Evolutionary conservation across 1,140 invertebrate species (phyloP), one percentile per base, ranked within the genome.

Genomic region (Panonychus citri): DNA sequence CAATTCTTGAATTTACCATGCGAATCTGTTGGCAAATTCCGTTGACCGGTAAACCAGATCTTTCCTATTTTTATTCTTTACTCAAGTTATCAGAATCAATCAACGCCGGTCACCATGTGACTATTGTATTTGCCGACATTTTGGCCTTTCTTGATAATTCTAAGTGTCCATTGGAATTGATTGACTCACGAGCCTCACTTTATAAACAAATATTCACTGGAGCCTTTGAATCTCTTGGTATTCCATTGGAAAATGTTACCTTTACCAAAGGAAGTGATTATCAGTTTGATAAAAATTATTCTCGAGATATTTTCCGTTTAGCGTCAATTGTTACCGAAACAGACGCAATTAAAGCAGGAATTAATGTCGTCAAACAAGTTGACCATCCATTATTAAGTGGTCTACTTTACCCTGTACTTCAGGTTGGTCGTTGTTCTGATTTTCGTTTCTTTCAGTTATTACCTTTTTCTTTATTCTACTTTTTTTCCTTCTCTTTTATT

Each of bases 61-160:
- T 99, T 49, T 95, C 88, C 4, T 99, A 99, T 71, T 97, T 98
- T 73, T 89, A 95, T 3, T 91, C 95, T 3, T 95, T 99, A 82
- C 83, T 83, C 0, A 99, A 99, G 72, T 87, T 99, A 66, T 90
- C 85, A 2, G 94, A 99, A 66, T 98, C 98, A 67, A 71, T 99
- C 15, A 81, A 81, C 68, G 91, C 93, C 54, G 91, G 85, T 19
- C 86, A 85, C 71, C 84, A 95, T 75, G 93, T 83, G 70, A 91
- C 87, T 3, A 88, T 98, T 63, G 72, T 98, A 50, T 91, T 98
- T 74, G 94, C 94, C 56, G 93, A 99, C 72, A 74, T 99, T 24
- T 94, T 98, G 75, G 94, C 89, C 30, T 98, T 91, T 71, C 75
- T 99, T 56, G 95, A 99, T 69, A 99, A 98, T 71, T 93, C 96